Conservation (phyloP, 2,797 vertebrate species). For the Artibeus lituratus region DNA sequence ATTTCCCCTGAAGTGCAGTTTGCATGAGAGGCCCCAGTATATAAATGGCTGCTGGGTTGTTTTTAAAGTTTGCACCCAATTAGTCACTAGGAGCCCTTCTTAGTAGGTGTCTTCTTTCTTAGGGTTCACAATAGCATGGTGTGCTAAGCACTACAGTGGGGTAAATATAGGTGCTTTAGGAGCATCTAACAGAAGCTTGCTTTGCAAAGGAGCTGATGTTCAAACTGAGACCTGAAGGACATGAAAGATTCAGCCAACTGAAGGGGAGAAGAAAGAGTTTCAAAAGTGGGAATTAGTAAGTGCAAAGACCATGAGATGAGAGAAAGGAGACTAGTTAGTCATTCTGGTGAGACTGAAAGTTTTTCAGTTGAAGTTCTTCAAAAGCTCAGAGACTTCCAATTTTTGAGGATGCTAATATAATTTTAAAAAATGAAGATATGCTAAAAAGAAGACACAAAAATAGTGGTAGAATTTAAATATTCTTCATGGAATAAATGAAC, state of each 20-base stretch:
- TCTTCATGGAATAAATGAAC: neutral
- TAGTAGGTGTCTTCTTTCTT: neutral
- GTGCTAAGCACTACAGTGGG: accelerated
- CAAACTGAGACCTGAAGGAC: neutral
- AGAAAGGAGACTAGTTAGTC: accelerated
- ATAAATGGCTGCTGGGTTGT: neutral
- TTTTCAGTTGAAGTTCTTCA: neutral
- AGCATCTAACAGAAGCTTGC: neutral
- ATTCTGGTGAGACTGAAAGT: neutral
- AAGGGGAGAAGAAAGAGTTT: neutral
- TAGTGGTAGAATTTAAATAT: neutral
- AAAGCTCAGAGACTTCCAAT: neutral
- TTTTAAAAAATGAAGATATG: neutral
- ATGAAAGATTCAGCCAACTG: neutral
- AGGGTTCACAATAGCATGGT: neutral
- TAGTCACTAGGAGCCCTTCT: neutral
- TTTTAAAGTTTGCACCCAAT: neutral
- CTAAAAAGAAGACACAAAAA: neutral
- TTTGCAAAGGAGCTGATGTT: neutral
- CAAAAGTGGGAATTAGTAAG: neutral
- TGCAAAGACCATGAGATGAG: neutral
- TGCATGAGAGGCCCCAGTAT: neutral
- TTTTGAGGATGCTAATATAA: neutral
- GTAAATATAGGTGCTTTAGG: neutral
- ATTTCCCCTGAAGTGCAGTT: neutral